Percentiles rank a stretch among this genome's conserved stretches.
phyloP scores from a whole-genome alignment of 1,140 invertebrate species.

The Sinella curviseta region DNA sequence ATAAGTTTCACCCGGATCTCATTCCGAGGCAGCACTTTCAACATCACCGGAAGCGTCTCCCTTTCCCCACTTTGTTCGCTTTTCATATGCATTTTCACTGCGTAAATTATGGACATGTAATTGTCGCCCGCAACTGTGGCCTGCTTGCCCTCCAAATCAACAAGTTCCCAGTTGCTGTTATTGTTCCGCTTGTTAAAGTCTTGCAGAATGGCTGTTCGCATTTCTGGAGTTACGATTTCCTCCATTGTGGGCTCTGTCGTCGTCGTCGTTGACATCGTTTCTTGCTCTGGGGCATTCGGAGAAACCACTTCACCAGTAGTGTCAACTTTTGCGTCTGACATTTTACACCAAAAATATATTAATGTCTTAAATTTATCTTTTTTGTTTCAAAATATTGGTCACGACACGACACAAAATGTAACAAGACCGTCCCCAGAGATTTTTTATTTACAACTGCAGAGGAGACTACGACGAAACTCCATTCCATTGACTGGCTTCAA shows the following conservation, averaged over 20 bases:
- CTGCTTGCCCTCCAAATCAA: conserved; percentile 51
- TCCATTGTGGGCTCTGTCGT: neutral
- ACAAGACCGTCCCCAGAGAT: too few species aligned
- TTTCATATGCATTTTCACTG: conserved; percentile 48
- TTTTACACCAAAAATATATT: neutral
- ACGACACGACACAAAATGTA: too few species aligned
- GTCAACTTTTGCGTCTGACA: neutral
- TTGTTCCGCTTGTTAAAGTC: too few species aligned
- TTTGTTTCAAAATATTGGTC: too few species aligned
- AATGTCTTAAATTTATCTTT: too few species aligned
- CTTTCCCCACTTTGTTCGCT: conserved; percentile 13
- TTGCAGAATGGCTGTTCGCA: conserved; percentile 30
- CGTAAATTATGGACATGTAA: conserved; percentile 57
- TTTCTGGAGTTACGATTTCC: conserved; percentile 36
- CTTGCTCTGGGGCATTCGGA: neutral
- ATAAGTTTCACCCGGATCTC: conserved; percentile 35
- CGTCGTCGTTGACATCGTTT: too few species aligned
- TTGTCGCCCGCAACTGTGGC: conserved; percentile 57
- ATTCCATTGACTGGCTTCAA: too few species aligned
- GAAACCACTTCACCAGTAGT: neutral
- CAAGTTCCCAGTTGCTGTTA: conserved; percentile 50
- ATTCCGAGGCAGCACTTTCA: conserved; percentile 42
- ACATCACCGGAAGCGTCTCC: conserved; percentile 33
- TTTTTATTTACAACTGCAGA: too few species aligned
- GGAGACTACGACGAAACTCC: too few species aligned